These are phyloP conservation scores for Myotis lucifugus DNA, from an alignment of 2,113 vertebrate species.

Conservation along the genomic window DNA sequence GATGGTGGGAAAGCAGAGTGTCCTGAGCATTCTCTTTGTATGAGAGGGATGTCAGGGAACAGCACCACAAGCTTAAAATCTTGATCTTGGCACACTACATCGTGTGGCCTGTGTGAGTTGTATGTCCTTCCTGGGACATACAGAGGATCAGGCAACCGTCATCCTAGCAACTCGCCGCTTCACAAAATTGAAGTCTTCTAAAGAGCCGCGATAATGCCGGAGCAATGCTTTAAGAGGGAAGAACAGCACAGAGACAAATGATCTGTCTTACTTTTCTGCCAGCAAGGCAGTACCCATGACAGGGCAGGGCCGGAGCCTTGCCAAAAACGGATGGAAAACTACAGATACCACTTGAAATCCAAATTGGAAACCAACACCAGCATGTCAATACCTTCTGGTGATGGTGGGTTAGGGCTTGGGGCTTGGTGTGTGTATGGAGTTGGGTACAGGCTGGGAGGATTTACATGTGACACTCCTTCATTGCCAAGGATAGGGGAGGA, in stretches of 20 bases:
- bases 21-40: background rate
- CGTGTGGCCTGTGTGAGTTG: no score
- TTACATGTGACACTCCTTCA: background rate
- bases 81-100: no score
- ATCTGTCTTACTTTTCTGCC: background rate
- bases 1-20: background rate
- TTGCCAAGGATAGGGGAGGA: background rate
- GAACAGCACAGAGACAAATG: no score
- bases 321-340: background rate
- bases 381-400: background rate
- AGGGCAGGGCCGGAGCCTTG: background rate
- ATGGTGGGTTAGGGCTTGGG: background rate
- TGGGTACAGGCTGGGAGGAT: background rate
- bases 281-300: background rate
- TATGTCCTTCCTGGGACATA: no score
- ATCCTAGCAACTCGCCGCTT: background rate
- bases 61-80: no score
- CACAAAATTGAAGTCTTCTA: background rate
- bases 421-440: background rate
- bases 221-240: background rate
- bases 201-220: background rate
- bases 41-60: no score
- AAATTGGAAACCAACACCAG: background rate
- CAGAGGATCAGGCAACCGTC: background rate
- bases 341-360: background rate